phyloP scores from a whole-genome alignment of 2,113 vertebrate species.

The Glareola pratincola region DNA sequence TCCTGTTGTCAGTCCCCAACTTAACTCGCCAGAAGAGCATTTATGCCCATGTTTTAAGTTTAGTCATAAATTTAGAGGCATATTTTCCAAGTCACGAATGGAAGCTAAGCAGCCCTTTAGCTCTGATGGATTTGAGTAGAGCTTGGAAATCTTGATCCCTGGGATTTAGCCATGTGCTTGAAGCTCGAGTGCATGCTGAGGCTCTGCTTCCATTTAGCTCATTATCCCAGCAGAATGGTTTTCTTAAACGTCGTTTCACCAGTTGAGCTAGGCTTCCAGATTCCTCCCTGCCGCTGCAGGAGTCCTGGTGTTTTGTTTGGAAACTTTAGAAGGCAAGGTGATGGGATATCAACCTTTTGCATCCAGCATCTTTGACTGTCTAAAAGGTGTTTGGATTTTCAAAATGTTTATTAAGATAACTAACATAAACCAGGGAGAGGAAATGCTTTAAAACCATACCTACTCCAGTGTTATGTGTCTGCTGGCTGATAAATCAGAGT shows the following conservation, averaged over 20 bases:
- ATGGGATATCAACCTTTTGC: background rate
- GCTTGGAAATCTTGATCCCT: background rate
- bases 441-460: background rate
- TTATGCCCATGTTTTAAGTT: background rate
- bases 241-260: background rate
- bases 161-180: background rate
- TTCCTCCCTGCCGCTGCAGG: background rate
- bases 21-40: background rate
- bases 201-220: background rate
- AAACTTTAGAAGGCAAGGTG: too few species aligned
- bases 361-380: background rate
- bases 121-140: background rate
- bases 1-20: background rate
- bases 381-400: background rate
- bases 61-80: background rate
- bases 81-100: background rate
- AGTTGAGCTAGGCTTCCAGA: background rate
- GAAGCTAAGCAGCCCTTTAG: background rate
- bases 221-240: background rate
- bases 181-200: background rate
- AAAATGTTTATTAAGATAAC: background rate
- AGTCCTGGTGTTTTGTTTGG: background rate
- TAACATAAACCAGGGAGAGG: background rate
- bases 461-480: background rate
- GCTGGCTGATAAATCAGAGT: conserved; percentile 42